Base-by-base conservation (phyloP, 2,113 vertebrate species). In the Crotophaga sulcirostris region DNA sequence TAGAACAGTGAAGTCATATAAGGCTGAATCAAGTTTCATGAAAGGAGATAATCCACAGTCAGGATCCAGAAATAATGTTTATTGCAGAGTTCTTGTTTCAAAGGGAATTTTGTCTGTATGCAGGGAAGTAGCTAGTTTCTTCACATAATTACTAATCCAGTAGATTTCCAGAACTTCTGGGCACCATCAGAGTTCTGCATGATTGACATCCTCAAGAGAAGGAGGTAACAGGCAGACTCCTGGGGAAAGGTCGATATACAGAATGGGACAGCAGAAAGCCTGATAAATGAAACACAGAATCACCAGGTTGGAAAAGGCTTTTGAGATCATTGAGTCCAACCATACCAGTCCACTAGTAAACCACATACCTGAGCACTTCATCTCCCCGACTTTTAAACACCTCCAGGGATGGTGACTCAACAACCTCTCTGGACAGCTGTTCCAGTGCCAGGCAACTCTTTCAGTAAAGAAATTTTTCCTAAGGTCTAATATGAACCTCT, bases 21-120 rank as follows among this genome's bases (percentile, higher is more conserved):
- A 79, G 44, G 44, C 62, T 76, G 56, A 78, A 44, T 59, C 6
- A 17, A 19, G 17, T 55, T 91, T 25, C 29, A 7, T 14, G 33
- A 49, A 79, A 40, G 8, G 20, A 42, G 0, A 0, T 55, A 24
- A 20, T 45, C 3, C 0, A 0, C 86, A 81, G 11, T 34, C 9
- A 54, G 14, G 8, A 19, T 28, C 36, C 42, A n/a, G 56, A 86
- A 44, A 80, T 84, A 55, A 21, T 19, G 8, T 34, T 59, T 68
- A 24, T 60, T 68, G 18, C 26, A 12, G 60, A 64, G 13, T 33
- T 82, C 29, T 87, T 68, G 3, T 75, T 91, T 87, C 66, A 72
- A 60, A 64, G 34, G 25, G 19, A 11, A 23, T 23, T 55, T 84
- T 70, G 9, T 45, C 6, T 63, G 3, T 74, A 16, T 44, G 9